Base-by-base conservation (phyloP, 2,888 invertebrate genomes). In the Archips crataeganus region DNA sequence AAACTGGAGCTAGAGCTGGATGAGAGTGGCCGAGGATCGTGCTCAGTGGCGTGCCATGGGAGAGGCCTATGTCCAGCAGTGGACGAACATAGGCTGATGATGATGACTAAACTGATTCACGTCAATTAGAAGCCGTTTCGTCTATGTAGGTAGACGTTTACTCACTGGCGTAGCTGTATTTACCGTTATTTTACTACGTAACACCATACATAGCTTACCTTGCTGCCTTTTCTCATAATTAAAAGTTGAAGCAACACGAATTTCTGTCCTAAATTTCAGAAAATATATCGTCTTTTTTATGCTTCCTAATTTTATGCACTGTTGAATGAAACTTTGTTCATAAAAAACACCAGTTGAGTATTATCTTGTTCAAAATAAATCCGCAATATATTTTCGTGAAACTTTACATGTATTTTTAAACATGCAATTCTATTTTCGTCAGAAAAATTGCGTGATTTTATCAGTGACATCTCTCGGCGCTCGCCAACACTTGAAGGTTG, bases 401-500 rank as follows among this genome's bases (percentile, higher is more conserved):
- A 23, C 9, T 9, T 54, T 23, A 32, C 3, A 15, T 32, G 32
- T 57, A 32, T 57, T 57, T 57, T 13, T 47, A 49, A 45, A 23
- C 4, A 10, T 47, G 39, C 49, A 71, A 13, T 23, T 66, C n/a
- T 54, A 66, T 71, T 54, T 61, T 45, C 10, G 34, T 9, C 11
- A 63, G 32, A 47, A 71, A 60, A 62, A 13, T 13, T 13, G 54
- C 23, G 13, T 11, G 66, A 54, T 66, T 66, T 66, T 57, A 57
- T 45, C 66, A 57, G 57, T 57, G 32, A 57, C 57, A 39, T 60
- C 36, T 49, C 45, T 23, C 36, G 36, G 51, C 23, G 54, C 39
- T 60, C 65, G 65, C 61, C 65, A 60, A 66, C 32, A 47, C n/a
- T 3, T 34, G 36, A 51, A 71, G 60, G 60, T 34, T 71, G 59